Evolutionary conservation across 1,140 invertebrate genomes (phyloP), one percentile per base, ranked within the genome.

Genomic region (Fopius arisanus): DNA sequence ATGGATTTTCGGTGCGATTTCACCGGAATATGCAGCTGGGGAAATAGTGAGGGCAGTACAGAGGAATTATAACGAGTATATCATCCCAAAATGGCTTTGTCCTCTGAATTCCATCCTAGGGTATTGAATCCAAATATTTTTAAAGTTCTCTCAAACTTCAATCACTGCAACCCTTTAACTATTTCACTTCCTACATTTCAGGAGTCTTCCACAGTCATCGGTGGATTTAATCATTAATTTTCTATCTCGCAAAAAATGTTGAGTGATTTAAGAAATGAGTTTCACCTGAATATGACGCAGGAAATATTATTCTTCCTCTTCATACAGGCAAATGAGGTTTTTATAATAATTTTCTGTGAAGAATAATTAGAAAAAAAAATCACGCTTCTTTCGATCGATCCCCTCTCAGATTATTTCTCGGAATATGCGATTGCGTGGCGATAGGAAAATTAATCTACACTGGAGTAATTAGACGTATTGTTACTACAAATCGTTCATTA

Each of bases 61-160:
- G 72, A 77, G 77, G 72, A 84, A 85, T 75, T 84, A 82, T 14
- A 81, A 74, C 1, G 82, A 85, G 31, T 82, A 78, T 43, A 78
- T 82, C 1, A 85, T 85, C 62, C 84, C 84, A 9, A 75, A 81
- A 59, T 82, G 80, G 67, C 78, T 84, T 2, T 41, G 83, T 23
- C 79, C 77, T 0, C 37, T 84, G 6, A 81, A 83, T 65, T 54
- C n/a, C 43, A 29, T 69, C 28, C 26, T 69, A 5, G 28, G 67
- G 67, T 69, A 43, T 51, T 51, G 16, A 43, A 51, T 51, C 3
- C n/a, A n/a, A n/a, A n/a, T n/a, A n/a, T n/a, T n/a, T n/a, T n/a
- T n/a, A n/a, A n/a, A n/a, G n/a, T n/a, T n/a, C n/a, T n/a, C n/a
- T n/a, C n/a, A n/a, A n/a, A n/a, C n/a, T n/a, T n/a, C n/a, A n/a